These are phyloP conservation scores for Anoncus sp. DNA, from an alignment of 2,888 invertebrate genomes.

Conservation along the genomic window DNA sequence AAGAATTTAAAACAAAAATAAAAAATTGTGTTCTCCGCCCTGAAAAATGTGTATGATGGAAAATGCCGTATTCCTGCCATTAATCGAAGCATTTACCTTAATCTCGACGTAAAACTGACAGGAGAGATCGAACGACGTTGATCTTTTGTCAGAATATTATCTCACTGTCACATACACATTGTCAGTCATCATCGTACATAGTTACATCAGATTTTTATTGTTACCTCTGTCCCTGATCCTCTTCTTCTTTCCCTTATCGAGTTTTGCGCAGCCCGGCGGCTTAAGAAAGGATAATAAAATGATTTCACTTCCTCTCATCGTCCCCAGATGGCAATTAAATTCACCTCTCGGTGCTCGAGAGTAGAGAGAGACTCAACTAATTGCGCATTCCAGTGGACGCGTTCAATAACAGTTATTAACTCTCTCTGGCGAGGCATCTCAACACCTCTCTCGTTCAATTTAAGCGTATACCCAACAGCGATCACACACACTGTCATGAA, in stretches of 20 bases:
- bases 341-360: conserved; percentile 35
- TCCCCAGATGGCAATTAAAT: conserved; percentile 18
- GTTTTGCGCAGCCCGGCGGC: too few relatives aligned
- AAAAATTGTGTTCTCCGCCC: too few relatives aligned
- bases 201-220: too few relatives aligned
- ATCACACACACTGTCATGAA: not conserved
- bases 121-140: too few relatives aligned
- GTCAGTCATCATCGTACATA: too few relatives aligned
- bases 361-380: conserved; percentile 57
- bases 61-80: not conserved
- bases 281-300: conserved; percentile 48
- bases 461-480: conserved; percentile 13
- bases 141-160: too few relatives aligned
- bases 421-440: conserved; percentile 46
- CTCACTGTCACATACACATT: too few relatives aligned
- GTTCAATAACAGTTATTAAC: conserved; percentile 66
- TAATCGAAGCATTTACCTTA: too few relatives aligned
- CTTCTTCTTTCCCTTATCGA: not conserved
- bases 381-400: conserved; percentile 64
- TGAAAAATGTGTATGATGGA: too few relatives aligned
- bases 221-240: too few relatives aligned
- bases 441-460: conserved; percentile 61
- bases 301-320: conserved; percentile 40
- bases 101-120: too few relatives aligned
- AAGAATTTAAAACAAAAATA: not conserved